Base-by-base conservation (phyloP, 1,140 invertebrate species). In the Delia radicum region DNA sequence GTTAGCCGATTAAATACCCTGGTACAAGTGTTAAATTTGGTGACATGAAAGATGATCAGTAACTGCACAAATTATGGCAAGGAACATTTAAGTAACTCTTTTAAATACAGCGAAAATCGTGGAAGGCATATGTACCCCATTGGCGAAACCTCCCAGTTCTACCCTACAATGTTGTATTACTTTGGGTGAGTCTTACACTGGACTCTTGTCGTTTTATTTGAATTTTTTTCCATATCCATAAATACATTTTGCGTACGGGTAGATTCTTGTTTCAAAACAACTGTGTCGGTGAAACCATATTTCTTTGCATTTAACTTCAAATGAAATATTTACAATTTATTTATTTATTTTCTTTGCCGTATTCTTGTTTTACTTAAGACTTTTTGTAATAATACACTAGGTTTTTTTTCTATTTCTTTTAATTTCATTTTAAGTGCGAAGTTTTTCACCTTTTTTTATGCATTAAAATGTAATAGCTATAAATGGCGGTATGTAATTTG, bases 371-470 rank as follows among this genome's bases (percentile, higher is more conserved):
- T 21, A 33, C 65, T 31, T 26, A 33, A 69, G 48, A 31, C 29
- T 69, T 69, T 69, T 69, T 6, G 29, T 69, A 69, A 69, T 69
- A 33, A 31, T 18, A 69, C 33, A 55, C 48, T 21, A 18, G 48
- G 18, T n/a, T 67, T 31, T 33, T 69, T 26, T 26, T 15, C 18
- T 21, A 10, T 26, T n/a, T 69, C 18, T 69, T 69, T 69, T 69
- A 31, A 24, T 69, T 69, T 69, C 31, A 21, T 33, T 69, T 69
- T 37, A 69, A 69, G 65, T 69, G 65, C 18, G 65, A 69, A 69
- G 29, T 69, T 69, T 69, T 69, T 69, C 65, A 69, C 65, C 65
- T 69, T 37, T 69, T 69, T 33, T 69, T 15, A 42, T 42, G 37
- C 37, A 42, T 42, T 42, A 42, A 15, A 42, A 42, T 42, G 37